A percentile compares a stretch with the other conserved stretches of the same genome.
Evolutionary conservation across 2,113 vertebrate genomes (phyloP).

Genomic region (Haemorhous mexicanus): DNA sequence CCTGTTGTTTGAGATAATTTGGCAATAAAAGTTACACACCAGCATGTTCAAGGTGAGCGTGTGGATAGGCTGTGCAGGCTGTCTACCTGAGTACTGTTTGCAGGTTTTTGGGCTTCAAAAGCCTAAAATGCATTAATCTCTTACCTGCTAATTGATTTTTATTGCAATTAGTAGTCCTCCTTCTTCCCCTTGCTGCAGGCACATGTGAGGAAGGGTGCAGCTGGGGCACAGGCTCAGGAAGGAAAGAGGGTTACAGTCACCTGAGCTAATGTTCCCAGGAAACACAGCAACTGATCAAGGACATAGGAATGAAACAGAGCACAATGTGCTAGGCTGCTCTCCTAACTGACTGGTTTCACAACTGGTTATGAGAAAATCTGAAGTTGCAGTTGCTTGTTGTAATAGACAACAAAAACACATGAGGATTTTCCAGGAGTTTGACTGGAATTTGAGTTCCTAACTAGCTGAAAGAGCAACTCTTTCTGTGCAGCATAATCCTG

Average conservation of each 20-base stretch:
- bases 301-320: not conserved
- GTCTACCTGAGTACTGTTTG: not conserved
- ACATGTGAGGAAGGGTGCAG: not conserved
- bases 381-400: not conserved
- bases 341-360: not conserved
- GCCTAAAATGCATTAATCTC: not conserved
- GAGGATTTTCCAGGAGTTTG: not conserved
- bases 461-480: not conserved
- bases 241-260: not conserved
- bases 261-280: not conserved
- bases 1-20: not conserved
- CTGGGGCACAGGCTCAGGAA: not conserved
- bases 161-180: accelerated
- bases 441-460: not conserved
- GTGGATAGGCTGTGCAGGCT: not conserved
- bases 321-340: not conserved
- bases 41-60: too few species aligned
- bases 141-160: not conserved
- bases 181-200: not conserved
- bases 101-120: not conserved
- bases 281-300: not conserved
- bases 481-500: not conserved
- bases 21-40: not conserved
- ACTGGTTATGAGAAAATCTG: not conserved
- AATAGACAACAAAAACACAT: not conserved